Conservation (phyloP, 2,113 vertebrate species). For the Orientallactaga bullata region DNA sequence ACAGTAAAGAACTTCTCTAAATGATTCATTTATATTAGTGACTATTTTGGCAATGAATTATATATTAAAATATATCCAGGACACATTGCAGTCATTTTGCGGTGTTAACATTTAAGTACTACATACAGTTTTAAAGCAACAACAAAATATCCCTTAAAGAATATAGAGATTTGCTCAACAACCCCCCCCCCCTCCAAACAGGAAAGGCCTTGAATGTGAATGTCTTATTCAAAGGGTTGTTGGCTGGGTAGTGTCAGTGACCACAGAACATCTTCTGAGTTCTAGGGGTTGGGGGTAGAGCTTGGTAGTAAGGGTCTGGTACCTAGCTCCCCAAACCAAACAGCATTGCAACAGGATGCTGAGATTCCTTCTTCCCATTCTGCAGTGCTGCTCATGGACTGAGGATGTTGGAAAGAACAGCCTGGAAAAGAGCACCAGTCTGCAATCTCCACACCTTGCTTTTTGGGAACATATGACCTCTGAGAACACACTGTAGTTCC, state of each 20-base stretch:
- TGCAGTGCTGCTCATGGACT: not conserved
- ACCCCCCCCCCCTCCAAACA: not conserved
- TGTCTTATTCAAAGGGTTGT: not conserved
- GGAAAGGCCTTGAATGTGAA: not conserved
- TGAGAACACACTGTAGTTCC: not conserved
- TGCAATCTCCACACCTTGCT: not conserved
- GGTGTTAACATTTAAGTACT: conserved; percentile 43
- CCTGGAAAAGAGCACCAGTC: not conserved
- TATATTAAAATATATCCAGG: conserved; percentile 48
- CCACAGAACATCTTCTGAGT: not conserved
- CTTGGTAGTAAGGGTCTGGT: not conserved
- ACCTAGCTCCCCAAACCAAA: not conserved
- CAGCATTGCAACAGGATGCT: not conserved
- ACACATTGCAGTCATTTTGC: conserved; percentile 40
- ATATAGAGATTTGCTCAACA: not conserved
- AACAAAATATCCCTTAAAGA: not conserved
- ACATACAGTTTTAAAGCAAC: not conserved
- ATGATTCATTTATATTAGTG: conserved; percentile 3
- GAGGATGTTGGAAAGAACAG: too few relatives aligned
- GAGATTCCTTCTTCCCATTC: not conserved
- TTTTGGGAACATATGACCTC: not conserved
- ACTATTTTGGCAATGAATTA: conserved; percentile 37
- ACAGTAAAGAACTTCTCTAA: conserved; percentile 27
- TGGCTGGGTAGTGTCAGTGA: not conserved
- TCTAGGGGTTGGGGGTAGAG: not conserved